Base-by-base conservation (phyloP, 1,140 invertebrate genomes). In the Drepana arcuata region DNA sequence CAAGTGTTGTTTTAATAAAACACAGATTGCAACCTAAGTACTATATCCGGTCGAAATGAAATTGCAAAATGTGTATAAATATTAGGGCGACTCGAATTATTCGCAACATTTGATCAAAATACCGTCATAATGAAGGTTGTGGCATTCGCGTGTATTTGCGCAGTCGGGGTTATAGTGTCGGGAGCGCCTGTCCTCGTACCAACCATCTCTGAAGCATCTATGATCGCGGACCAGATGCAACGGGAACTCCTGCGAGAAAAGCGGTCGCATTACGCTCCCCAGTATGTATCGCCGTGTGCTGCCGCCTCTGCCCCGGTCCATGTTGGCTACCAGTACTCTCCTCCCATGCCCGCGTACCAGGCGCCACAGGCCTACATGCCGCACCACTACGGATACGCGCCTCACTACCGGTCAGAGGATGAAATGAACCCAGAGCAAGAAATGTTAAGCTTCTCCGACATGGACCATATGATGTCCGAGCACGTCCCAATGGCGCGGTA, bases 61-160 rank as follows among this genome's bases (percentile, higher is more conserved):
- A 42, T 49, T 52, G 49, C 43, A 48, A 46, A 41, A 51, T 44
- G 42, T 57, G 43, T 74, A 68, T 74, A 74, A 68, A 74, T 62
- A 63, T 57, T 56, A 48, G 32, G 34, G 43, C 27, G 34, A 28
- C 41, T 5, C 36, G 35, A 27, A 44, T 32, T 43, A 24, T 21
- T 28, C 15, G 21, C 32, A 37, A 30, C 42, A 61, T 25, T 34
- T 44, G 54, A 44, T 37, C 26, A 32, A 37, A 41, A 38, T 15
- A 34, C 49, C 34, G 44, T 47, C 21, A 68, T 48, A 44, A 74
- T 71, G 59, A 58, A 60, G 58, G 37, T 48, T 42, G 54, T 43
- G 27, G 26, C 59, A 47, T 47, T 52, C n/a, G 34, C 36, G 27
- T 52, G 34, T 31, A 26, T 58, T 2, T 44, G 59, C 15, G 45